Evolutionary conservation across 2,797 vertebrate species (phyloP), one percentile per base, ranked within the genome.

Genomic region (Liasis olivaceus): DNA sequence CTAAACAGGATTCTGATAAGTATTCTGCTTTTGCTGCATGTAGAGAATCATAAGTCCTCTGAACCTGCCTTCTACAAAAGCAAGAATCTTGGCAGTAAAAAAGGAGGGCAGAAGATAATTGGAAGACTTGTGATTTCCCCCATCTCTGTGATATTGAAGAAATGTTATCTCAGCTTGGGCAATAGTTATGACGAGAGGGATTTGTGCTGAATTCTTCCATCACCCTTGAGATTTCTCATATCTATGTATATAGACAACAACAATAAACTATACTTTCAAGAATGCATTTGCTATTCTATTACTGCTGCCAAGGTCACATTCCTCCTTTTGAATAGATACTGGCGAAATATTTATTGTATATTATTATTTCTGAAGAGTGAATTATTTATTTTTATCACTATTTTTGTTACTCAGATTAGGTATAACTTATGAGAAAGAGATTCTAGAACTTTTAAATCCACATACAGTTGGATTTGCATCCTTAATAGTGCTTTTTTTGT

Each of bases 401-500:
- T 77, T 77, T 77, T 77, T 81, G 36, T 81, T 81, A 11, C 8
- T 81, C 36, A 42, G 36, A 11, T 17, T 24, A 85, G 28, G 87
- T 92, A 90, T 93, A 96, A 94, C 93, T 96, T 96, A 96, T 96
- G 95, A 96, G 89, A 92, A 88, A 56, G 72, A 93, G 92, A 95
- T 96, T 96, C 95, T 94, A 94, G 92, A 94, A 94, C 84, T 92
- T 96, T 95, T 96, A 94, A 96, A 96, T 95, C 91, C 90, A 69
- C 92, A 64, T 22, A 88, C 14, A 89, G 20, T 95, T 54, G 17
- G 69, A 94, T 91, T 89, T 90, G 92, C 94, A 96, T 90, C 31
- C 26, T 15, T 93, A 94, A 94, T 93, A 95, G 92, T 92, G 96
- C 95, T 95, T 92, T 91, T 42, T 42, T 42, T 42, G 2, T 3